Evolutionary conservation across 2,888 invertebrate species (phyloP).

Genomic region (Limnephilus rhombicus): DNA sequence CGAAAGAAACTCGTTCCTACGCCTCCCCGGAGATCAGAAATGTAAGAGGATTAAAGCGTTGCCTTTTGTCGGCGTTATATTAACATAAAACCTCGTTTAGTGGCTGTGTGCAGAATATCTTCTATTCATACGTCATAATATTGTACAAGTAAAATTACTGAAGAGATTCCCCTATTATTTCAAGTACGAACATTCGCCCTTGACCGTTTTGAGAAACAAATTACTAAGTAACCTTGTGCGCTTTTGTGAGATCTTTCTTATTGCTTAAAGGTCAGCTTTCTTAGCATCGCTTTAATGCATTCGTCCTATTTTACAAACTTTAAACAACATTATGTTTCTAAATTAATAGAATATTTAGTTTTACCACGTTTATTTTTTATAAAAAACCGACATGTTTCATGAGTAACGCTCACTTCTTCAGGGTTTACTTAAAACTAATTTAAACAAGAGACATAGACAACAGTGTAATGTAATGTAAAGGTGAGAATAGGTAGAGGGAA

Average conservation of each 20-base stretch:
- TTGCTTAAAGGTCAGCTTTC: neutral
- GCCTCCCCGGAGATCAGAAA: slow-evolving; percentile 33
- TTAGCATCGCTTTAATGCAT: neutral
- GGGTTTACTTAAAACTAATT: neutral
- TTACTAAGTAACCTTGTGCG: neutral
- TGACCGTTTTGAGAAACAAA: neutral
- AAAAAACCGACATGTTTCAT: no score
- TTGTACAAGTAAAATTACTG: neutral
- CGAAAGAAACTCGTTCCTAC: slow-evolving; percentile 21
- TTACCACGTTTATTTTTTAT: no score
- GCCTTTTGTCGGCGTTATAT: slow-evolving; percentile 25
- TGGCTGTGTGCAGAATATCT: neutral
- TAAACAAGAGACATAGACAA: no score
- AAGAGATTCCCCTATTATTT: neutral
- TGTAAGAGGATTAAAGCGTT: slow-evolving; percentile 35
- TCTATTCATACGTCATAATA: neutral
- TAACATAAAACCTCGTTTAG: slow-evolving; percentile 22
- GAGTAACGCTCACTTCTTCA: neutral
- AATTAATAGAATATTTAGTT: no score
- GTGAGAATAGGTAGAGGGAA: no score
- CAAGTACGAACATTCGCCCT: neutral
- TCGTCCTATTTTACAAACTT: neutral
- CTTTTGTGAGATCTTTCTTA: neutral
- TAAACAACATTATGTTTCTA: no score
- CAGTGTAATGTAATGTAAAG: no score